These are phyloP conservation scores for Riparia riparia DNA, from an alignment of 2,113 vertebrate species.

Conservation along the genomic window DNA sequence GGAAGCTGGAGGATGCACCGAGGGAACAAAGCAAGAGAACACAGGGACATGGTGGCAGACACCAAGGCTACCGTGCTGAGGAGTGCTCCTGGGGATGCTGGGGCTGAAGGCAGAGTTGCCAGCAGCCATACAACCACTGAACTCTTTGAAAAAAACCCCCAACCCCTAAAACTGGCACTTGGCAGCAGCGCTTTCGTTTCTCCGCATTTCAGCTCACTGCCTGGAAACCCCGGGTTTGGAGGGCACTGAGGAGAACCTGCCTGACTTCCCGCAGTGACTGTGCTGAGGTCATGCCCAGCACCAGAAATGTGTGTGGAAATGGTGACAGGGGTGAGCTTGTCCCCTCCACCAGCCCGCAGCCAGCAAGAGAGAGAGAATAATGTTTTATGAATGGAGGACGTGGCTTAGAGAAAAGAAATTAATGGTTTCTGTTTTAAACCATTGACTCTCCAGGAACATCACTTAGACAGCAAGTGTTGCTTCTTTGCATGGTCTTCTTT, in stretches of 20 bases:
- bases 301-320: neutral
- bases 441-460: neutral
- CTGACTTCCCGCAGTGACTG: neutral
- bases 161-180: neutral
- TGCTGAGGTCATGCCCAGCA: neutral
- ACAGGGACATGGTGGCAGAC: neutral
- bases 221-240: neutral
- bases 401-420: neutral
- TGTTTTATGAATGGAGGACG: fast-evolving
- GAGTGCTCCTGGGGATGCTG: neutral
- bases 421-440: neutral
- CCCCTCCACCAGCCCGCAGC: fast-evolving
- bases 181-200: neutral
- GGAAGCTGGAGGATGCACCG: neutral
- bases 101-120: neutral
- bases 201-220: neutral
- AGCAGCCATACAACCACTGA: neutral
- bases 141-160: neutral
- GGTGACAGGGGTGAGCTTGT: neutral
- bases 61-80: neutral
- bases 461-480: neutral
- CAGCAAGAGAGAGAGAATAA: neutral
- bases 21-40: neutral
- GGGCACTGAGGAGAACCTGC: neutral
- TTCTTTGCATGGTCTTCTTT: neutral